phyloP scores from a whole-genome alignment of 1,140 invertebrate species.

The Lasioglossum albipes region DNA sequence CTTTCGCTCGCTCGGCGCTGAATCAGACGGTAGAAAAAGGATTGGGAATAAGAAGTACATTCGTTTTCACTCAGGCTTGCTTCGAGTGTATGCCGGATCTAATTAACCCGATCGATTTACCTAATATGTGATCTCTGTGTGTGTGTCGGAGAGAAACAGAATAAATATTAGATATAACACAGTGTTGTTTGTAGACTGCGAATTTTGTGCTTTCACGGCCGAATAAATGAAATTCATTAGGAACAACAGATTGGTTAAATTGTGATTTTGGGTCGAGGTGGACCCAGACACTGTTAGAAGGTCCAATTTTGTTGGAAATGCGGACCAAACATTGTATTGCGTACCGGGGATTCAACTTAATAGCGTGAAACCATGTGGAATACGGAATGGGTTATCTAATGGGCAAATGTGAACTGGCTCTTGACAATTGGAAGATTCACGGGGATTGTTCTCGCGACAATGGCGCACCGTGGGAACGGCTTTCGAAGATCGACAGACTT shows the following conservation, averaged over 20 bases:
- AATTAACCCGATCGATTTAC: too few relatives aligned
- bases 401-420: constrained; percentile 42
- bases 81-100: too few relatives aligned
- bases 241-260: too few relatives aligned
- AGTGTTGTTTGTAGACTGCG: too few relatives aligned
- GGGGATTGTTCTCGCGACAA: constrained; percentile 28
- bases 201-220: neutral
- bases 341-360: too few relatives aligned
- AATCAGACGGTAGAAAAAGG: neutral
- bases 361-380: neutral
- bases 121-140: too few relatives aligned
- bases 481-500: constrained; percentile 33
- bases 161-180: too few relatives aligned
- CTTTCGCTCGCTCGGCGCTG: neutral
- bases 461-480: constrained; percentile 13
- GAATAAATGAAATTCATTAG: neutral
- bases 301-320: neutral
- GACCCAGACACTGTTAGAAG: too few relatives aligned
- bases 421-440: constrained; percentile 46
- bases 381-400: constrained; percentile 34
- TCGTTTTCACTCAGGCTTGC: too few relatives aligned
- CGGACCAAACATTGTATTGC: neutral
- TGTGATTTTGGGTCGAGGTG: too few relatives aligned
- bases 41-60: too few relatives aligned
- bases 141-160: too few relatives aligned